Evolutionary conservation across 2,797 vertebrate species (phyloP).

Genomic region (Sebastes steindachneri): DNA sequence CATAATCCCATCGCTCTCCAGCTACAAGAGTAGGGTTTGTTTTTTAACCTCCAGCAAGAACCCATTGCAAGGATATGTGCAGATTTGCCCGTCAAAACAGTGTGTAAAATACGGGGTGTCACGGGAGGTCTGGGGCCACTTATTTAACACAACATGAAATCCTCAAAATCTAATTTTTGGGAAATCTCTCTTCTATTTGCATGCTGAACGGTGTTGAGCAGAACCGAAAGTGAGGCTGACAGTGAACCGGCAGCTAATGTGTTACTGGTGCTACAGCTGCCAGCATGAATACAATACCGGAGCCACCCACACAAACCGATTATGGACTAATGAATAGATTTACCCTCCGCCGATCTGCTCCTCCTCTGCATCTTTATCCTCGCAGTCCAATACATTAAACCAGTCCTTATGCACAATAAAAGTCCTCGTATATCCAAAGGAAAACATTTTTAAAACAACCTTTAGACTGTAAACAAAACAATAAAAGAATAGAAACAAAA

Average conservation of each 20-base stretch:
- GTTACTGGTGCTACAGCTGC: background rate
- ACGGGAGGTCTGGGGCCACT: background rate
- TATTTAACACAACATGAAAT: background rate
- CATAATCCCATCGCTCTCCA: background rate
- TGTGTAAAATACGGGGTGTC: background rate
- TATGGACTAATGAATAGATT: constrained; percentile 24
- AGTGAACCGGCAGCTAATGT: background rate
- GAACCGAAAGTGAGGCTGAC: background rate
- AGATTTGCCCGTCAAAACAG: background rate
- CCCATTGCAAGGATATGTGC: background rate
- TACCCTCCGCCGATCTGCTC: background rate
- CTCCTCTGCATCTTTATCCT: background rate
- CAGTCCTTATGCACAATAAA: background rate
- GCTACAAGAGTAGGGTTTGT: background rate
- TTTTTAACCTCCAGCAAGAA: background rate
- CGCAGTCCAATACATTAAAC: background rate
- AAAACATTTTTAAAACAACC: background rate
- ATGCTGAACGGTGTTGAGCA: background rate
- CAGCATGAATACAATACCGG: background rate
- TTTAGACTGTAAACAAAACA: background rate
- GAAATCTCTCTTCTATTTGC: background rate
- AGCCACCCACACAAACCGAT: constrained; percentile 10
- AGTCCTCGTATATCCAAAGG: background rate
- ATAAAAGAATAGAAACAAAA: background rate
- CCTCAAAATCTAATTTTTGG: background rate